Conservation (phyloP, 2,888 invertebrate genomes). For the Nephrotoma guestfalica region DNA sequence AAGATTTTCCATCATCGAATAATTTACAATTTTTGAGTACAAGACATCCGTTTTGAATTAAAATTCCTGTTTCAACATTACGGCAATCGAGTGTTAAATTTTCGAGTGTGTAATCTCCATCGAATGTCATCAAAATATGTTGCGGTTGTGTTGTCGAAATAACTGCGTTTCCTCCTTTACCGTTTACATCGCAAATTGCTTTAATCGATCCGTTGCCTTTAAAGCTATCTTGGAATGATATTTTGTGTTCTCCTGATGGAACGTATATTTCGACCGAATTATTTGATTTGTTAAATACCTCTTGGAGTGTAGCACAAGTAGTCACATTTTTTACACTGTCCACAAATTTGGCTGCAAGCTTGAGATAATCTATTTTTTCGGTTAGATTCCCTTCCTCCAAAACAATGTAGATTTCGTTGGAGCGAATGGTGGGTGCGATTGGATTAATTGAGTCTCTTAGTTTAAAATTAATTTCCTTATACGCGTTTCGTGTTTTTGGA, state of each 20-base stretch:
- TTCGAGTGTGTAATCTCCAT: slow-evolving; percentile 35
- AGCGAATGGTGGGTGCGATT: background rate
- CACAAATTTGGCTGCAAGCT: slow-evolving; percentile 29
- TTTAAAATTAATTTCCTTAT: slow-evolving; percentile 23
- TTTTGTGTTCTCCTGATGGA: slow-evolving; percentile 34
- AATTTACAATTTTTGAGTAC: slow-evolving; percentile 37
- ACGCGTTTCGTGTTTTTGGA: slow-evolving; percentile 38
- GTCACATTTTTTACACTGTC: slow-evolving; percentile 28
- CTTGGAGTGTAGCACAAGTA: slow-evolving; percentile 28
- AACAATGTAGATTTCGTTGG: slow-evolving; percentile 33
- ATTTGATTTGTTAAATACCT: slow-evolving; percentile 24
- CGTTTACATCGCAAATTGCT: background rate
- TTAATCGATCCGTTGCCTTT: slow-evolving; percentile 33
- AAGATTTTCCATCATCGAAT: slow-evolving; percentile 34
- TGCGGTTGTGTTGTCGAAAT: slow-evolving; percentile 34
- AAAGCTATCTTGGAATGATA: slow-evolving; percentile 36
- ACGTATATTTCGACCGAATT: slow-evolving; percentile 36
- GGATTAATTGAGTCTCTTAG: background rate
- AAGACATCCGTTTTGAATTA: slow-evolving; percentile 36
- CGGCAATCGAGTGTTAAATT: slow-evolving; percentile 40
- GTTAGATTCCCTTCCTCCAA: slow-evolving; percentile 32
- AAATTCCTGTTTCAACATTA: slow-evolving; percentile 36
- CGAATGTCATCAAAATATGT: slow-evolving; percentile 38
- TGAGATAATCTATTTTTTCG: slow-evolving; percentile 33
- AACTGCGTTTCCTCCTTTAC: slow-evolving; percentile 16